Conservation (phyloP, 2,888 invertebrate species). For the Acheta domesticus region DNA sequence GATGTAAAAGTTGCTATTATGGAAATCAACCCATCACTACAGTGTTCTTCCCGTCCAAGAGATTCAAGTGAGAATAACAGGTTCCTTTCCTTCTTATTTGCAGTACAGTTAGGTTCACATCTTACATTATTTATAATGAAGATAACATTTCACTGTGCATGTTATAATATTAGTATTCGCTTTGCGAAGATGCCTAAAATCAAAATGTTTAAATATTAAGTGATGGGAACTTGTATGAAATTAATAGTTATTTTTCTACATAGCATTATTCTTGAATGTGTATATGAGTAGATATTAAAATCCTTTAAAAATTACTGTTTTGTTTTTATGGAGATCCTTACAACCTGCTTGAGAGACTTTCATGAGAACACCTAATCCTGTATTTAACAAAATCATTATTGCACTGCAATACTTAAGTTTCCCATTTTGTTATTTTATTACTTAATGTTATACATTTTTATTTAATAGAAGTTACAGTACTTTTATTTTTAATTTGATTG, state of each 20-base stretch:
- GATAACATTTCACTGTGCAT: background rate
- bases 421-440: background rate
- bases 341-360: too few relatives aligned
- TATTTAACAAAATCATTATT: too few relatives aligned
- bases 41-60: constrained; percentile 3
- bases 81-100: background rate
- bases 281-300: constrained; percentile 18
- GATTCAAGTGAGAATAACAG: background rate
- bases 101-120: background rate
- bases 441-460: background rate
- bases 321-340: background rate
- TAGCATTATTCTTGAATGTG: constrained; percentile 18
- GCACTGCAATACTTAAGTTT: background rate
- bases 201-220: background rate
- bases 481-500: background rate
- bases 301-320: background rate
- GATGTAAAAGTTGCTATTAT: background rate
- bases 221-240: background rate
- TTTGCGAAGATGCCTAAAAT: background rate
- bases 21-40: background rate
- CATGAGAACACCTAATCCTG: too few relatives aligned
- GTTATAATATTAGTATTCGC: background rate
- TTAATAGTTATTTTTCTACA: background rate
- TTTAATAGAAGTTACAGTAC: background rate
- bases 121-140: background rate